phyloP scores from a whole-genome alignment of 2,113 vertebrate genomes.

The Corythoichthys haematopterus region DNA sequence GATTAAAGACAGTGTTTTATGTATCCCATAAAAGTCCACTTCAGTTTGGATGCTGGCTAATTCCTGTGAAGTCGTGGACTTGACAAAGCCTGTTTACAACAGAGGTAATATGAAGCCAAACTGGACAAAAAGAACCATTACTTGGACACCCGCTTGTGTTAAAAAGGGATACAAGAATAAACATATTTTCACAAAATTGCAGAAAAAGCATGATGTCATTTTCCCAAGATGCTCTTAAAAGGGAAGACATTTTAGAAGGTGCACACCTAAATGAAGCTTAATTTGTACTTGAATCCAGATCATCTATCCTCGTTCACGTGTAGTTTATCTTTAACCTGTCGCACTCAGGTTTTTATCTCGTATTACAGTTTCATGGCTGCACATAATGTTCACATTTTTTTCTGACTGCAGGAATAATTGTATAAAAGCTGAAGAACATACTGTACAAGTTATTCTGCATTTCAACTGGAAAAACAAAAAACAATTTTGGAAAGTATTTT shows the following conservation, averaged over 20 bases:
- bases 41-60: slow-evolving; percentile 17
- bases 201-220: slow-evolving; percentile 55
- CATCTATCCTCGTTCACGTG: not conserved
- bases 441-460: too few relatives aligned
- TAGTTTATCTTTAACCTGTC: slow-evolving; percentile 11
- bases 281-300: slow-evolving; percentile 11
- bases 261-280: slow-evolving; percentile 17
- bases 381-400: slow-evolving; percentile 5
- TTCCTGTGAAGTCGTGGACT: not conserved
- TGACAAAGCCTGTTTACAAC: not conserved
- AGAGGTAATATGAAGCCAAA: slow-evolving; percentile 1
- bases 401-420: slow-evolving; percentile 5
- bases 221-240: slow-evolving; percentile 40
- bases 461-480: too few relatives aligned
- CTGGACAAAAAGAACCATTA: slow-evolving; percentile 40
- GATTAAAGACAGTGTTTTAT: slow-evolving; percentile 24
- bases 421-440: not conserved
- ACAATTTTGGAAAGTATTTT: too few relatives aligned
- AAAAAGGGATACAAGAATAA: slow-evolving; percentile 32
- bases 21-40: slow-evolving; percentile 22
- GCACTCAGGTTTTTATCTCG: slow-evolving; percentile 25
- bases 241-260: slow-evolving; percentile 32
- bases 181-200: slow-evolving; percentile 39
- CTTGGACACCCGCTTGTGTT: slow-evolving; percentile 37
- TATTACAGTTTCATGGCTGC: slow-evolving; percentile 29